phyloP scores from a whole-genome alignment of 2,888 invertebrate genomes.

The Brachylomia viminalis region DNA sequence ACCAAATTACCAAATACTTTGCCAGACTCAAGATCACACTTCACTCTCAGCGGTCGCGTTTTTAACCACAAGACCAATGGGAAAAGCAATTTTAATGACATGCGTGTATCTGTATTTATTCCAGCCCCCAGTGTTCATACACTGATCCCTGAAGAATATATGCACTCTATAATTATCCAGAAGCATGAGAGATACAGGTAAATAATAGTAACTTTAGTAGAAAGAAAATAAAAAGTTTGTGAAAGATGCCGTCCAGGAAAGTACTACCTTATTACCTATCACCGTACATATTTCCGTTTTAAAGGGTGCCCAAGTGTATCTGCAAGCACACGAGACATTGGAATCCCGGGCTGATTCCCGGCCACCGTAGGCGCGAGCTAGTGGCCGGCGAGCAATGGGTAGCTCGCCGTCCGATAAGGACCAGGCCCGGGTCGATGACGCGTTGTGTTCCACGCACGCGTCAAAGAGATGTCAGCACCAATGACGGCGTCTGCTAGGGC shows the following conservation, averaged over 20 bases:
- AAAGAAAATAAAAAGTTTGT: neutral
- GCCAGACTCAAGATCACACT: neutral
- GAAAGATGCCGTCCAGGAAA: neutral
- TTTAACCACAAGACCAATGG: neutral
- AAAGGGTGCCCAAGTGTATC: too few species aligned
- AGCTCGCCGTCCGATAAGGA: too few species aligned
- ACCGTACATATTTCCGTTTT: too few species aligned
- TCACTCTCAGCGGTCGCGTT: neutral
- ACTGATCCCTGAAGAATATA: slow-evolving; percentile 65
- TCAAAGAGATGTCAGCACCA: too few species aligned
- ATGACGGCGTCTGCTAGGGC: too few species aligned
- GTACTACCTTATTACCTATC: too few species aligned
- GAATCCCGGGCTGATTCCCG: too few species aligned
- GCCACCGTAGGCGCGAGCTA: too few species aligned
- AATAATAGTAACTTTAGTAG: neutral
- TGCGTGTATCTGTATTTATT: slow-evolving; percentile 26
- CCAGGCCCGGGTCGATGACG: too few species aligned
- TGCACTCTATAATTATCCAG: slow-evolving; percentile 69
- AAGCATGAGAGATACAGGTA: slow-evolving; percentile 74
- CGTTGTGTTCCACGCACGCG: too few species aligned
- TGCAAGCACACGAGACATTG: too few species aligned
- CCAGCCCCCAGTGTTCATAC: slow-evolving; percentile 68
- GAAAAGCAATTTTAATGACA: neutral
- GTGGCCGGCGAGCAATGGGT: too few species aligned
- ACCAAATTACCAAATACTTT: neutral